Evolutionary conservation across 2,113 vertebrate genomes (phyloP).

Genomic region (Lepus americanus): DNA sequence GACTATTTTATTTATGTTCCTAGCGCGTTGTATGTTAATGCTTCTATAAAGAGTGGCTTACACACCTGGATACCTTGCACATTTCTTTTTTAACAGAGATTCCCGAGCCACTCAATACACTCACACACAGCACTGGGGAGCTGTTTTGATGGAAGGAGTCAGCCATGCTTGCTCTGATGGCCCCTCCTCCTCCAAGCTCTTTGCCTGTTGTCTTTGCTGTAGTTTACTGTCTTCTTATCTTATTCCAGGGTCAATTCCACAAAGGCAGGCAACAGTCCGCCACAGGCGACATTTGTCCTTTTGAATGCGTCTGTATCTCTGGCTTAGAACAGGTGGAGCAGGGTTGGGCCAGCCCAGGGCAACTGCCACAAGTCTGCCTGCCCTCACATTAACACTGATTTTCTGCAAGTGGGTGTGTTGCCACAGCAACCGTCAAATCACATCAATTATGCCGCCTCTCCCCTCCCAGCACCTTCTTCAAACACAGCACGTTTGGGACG

Average conservation of each 20-base stretch:
- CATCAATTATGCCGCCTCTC: constrained; percentile 87
- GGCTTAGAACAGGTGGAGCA: neutral
- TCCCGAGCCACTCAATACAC: neutral
- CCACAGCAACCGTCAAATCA: constrained; percentile 89
- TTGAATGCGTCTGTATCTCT: constrained; percentile 11
- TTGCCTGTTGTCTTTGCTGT: constrained; percentile 20
- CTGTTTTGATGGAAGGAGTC: neutral
- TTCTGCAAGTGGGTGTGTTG: constrained; percentile 89
- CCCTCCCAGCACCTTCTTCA: constrained; percentile 82
- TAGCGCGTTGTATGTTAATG: neutral
- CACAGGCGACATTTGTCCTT: constrained; percentile 6
- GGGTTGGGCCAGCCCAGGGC: constrained; percentile 78
- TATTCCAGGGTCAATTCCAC: constrained; percentile 9
- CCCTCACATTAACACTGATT: constrained; percentile 85
- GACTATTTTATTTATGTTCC: neutral
- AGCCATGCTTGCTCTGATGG: neutral
- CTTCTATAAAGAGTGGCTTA: neutral
- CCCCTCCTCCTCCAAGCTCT: neutral
- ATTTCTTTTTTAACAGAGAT: neutral
- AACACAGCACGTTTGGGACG: constrained; percentile 25
- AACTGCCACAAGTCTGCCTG: constrained; percentile 83
- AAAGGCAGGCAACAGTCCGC: constrained; percentile 8
- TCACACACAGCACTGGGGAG: neutral
- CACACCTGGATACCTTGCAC: neutral
- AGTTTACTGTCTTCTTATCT: constrained; percentile 59